These are phyloP conservation scores for Brachionus paranguensis DNA, from an alignment of 1,140 invertebrate genomes.

Conservation along the genomic window DNA sequence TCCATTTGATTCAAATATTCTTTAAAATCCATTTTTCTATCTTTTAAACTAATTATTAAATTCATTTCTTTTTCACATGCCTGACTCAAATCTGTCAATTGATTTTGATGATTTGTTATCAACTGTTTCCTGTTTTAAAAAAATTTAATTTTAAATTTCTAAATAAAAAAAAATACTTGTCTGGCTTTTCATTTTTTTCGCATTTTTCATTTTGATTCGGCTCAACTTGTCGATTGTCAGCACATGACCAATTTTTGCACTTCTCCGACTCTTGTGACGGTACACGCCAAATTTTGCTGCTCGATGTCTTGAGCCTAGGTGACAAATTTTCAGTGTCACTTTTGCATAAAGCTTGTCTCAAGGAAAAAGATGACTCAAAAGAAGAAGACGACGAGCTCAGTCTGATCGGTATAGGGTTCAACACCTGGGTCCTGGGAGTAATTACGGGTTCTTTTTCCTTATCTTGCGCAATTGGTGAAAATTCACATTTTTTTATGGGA, in stretches of 20 bases:
- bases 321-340: constrained; percentile 2
- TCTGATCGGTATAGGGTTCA: constrained; percentile 1
- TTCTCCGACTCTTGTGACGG: neutral
- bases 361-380: constrained; percentile 17
- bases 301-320: neutral
- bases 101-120: neutral
- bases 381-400: neutral
- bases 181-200: neutral
- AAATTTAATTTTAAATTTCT: neutral
- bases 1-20: constrained; percentile 31
- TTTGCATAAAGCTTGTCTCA: neutral
- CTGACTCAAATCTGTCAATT: neutral
- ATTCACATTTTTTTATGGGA: neutral
- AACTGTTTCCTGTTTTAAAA: neutral
- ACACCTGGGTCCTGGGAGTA: neutral
- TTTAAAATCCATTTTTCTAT: constrained; percentile 20
- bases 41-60: constrained; percentile 2
- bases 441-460: neutral
- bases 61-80: constrained; percentile 19
- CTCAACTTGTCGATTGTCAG: neutral
- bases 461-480: neutral
- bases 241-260: neutral
- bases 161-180: neutral
- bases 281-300: neutral
- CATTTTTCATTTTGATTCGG: neutral